Percentiles rank a stretch among this genome's conserved stretches.
Evolutionary conservation across 2,888 invertebrate genomes (phyloP).

Genomic region (Fabriciana adippe): DNA sequence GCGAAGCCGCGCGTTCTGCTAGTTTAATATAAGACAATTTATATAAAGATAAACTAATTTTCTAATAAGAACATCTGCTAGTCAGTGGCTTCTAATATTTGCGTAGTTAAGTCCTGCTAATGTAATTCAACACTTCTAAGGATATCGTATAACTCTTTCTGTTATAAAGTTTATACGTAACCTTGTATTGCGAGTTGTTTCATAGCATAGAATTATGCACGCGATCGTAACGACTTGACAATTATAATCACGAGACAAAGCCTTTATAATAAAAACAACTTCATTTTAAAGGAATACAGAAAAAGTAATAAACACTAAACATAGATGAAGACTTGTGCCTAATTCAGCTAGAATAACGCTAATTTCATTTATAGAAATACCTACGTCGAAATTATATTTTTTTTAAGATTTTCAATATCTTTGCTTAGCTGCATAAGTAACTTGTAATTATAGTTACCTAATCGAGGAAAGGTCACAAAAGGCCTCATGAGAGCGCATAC

Average conservation of each 20-base stretch:
- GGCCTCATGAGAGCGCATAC: conserved; percentile 17
- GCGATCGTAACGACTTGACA: conserved; percentile 31
- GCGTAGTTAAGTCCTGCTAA: conserved; percentile 1
- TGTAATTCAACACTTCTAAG: conserved; percentile 28
- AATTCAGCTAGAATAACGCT: no score
- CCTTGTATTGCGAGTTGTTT: conserved; percentile 39
- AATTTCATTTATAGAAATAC: no score
- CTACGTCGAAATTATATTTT: no score
- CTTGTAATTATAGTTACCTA: not conserved
- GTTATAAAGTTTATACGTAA: conserved; percentile 35
- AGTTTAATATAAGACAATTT: conserved; percentile 1
- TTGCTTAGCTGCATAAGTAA: not conserved
- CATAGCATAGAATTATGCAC: conserved; percentile 30
- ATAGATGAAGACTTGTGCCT: no score
- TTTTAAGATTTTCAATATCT: no score
- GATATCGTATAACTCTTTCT: conserved; percentile 34
- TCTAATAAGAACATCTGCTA: not conserved
- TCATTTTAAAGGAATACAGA: no score
- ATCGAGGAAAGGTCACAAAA: not conserved
- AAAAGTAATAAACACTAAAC: no score
- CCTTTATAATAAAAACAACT: conserved; percentile 1
- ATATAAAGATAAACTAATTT: not conserved
- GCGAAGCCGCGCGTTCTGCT: no score
- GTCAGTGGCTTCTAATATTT: conserved; percentile 15
- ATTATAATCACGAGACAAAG: conserved; percentile 31